A percentile compares a stretch with the other conserved stretches of the same genome.
phyloP scores from a whole-genome alignment of 1,140 invertebrate genomes.

The Druon quercuslanigerum region DNA sequence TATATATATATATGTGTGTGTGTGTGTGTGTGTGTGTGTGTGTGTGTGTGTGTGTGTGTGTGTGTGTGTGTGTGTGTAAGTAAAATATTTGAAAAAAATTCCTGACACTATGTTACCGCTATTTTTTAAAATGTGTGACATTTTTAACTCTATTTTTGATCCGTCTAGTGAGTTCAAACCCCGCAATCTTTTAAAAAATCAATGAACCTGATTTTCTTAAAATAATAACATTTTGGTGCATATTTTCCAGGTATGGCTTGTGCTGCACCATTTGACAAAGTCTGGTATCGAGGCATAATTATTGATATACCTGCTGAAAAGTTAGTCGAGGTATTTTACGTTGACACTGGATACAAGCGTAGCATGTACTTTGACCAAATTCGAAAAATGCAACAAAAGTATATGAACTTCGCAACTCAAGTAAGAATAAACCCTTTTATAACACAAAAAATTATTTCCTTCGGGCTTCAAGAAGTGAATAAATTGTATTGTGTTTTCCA shows the following conservation, averaged over 20 bases:
- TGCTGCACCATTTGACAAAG: constrained; percentile 68
- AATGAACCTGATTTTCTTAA: constrained; percentile 30
- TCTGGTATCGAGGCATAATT: constrained; percentile 73
- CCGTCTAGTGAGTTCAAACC: too few relatives aligned
- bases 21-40: too few relatives aligned
- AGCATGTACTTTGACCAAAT: constrained; percentile 59
- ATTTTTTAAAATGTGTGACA: too few relatives aligned
- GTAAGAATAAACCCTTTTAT: constrained; percentile 51
- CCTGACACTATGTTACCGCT: too few relatives aligned
- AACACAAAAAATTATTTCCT: neutral
- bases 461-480: constrained; percentile 21
- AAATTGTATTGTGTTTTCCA: constrained; percentile 32
- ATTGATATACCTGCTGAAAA: constrained; percentile 59
- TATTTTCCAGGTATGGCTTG: constrained; percentile 72
- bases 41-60: too few relatives aligned
- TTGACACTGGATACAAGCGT: constrained; percentile 74
- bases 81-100: too few relatives aligned
- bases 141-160: too few relatives aligned
- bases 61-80: too few relatives aligned
- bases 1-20: too few relatives aligned
- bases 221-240: neutral
- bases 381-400: constrained; percentile 57
- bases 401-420: constrained; percentile 55
- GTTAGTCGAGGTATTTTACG: constrained; percentile 71
- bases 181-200: neutral